Percentiles rank a stretch among this genome's conserved stretches.
phyloP scores from a whole-genome alignment of 2,113 vertebrate species.

The Elachura formosa region DNA sequence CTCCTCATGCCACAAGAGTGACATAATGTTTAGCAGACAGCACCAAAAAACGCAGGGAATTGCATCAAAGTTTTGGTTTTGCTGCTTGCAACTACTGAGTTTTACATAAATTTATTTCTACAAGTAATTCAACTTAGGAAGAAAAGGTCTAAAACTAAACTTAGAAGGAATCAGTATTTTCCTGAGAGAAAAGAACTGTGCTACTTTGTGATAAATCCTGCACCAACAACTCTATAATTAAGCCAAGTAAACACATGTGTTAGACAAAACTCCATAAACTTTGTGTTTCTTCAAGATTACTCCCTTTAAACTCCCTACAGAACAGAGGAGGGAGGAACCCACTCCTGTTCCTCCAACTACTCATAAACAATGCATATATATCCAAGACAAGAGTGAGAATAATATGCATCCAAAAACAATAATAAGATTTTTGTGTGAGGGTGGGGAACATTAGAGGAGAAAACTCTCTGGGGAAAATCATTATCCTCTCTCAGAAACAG shows the following conservation, averaged over 20 bases:
- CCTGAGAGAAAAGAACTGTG: not conserved
- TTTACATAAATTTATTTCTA: not conserved
- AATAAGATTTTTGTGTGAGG: not conserved
- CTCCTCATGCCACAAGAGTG: not conserved
- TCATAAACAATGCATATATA: not conserved
- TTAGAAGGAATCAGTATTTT: not conserved
- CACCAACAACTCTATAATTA: not conserved
- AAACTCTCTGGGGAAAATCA: slow-evolving; percentile 13
- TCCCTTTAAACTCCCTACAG: not conserved
- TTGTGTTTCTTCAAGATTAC: not conserved
- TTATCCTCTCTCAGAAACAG: not conserved
- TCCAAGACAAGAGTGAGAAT: not conserved
- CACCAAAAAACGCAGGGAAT: not conserved
- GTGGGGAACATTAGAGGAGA: not conserved
- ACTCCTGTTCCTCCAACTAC: not conserved
- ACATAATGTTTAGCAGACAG: not conserved
- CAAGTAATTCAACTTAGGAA: not conserved
- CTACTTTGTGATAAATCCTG: not conserved
- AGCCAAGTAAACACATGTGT: not conserved
- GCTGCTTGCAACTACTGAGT: not conserved
- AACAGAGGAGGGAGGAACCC: not conserved
- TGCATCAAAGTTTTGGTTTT: accelerated
- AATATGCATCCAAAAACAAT: not conserved
- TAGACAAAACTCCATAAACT: not conserved
- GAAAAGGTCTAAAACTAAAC: not conserved